Conservation (phyloP, 2,888 invertebrate genomes). For the Melipona bicolor region DNA sequence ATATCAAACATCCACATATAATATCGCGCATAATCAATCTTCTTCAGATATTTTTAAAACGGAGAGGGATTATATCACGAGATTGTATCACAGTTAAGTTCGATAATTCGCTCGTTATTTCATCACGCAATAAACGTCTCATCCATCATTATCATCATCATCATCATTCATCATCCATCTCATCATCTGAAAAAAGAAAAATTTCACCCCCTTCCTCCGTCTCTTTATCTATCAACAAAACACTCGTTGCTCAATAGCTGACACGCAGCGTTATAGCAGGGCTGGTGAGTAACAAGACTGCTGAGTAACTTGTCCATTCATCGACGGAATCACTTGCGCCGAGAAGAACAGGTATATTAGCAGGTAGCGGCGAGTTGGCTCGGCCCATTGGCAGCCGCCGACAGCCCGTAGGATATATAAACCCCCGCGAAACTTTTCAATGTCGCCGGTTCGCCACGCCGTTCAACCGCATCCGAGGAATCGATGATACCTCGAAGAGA, state of each 20-base stretch:
- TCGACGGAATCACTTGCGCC: constrained; percentile 56
- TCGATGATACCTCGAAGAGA: constrained; percentile 51
- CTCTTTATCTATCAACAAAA: too few species aligned
- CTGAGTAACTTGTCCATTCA: constrained; percentile 61
- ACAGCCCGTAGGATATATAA: constrained; percentile 55
- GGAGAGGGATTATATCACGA: too few species aligned
- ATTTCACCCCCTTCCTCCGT: too few species aligned
- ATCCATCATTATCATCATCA: too few species aligned
- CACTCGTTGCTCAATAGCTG: neutral
- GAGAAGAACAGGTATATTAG: constrained; percentile 58
- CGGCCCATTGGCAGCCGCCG: constrained; percentile 40
- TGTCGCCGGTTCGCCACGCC: constrained; percentile 61
- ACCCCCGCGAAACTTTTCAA: constrained; percentile 62
- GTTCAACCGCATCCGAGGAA: constrained; percentile 49
- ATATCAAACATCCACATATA: too few species aligned
- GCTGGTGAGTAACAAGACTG: constrained; percentile 3
- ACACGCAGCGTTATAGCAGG: constrained; percentile 23
- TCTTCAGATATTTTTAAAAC: too few species aligned
- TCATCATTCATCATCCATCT: too few species aligned
- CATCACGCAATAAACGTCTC: too few species aligned
- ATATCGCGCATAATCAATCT: too few species aligned
- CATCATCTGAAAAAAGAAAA: too few species aligned
- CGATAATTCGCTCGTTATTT: too few species aligned
- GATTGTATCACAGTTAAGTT: too few species aligned
- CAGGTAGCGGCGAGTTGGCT: constrained; percentile 28